Conservation (phyloP, 2,797 vertebrate genomes). For the Serranus cabrilla region DNA sequence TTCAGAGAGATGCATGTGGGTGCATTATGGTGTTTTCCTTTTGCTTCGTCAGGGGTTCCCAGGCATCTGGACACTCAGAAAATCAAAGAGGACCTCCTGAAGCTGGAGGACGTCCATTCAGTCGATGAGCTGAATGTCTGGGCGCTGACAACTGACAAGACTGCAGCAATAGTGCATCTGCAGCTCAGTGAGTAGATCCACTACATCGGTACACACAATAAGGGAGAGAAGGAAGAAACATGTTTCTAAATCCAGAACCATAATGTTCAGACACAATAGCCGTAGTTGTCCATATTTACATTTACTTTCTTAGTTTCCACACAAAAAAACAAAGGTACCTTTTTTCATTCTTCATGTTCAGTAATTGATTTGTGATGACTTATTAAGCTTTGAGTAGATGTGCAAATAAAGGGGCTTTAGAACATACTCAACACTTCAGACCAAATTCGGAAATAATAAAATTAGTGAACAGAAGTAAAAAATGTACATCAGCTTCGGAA, state of each 20-base stretch:
- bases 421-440: background rate
- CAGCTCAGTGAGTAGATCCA: constrained; percentile 89
- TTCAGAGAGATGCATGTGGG: background rate
- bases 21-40: background rate
- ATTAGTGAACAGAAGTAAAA: background rate
- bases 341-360: background rate
- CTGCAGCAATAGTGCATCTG: constrained; percentile 92
- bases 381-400: background rate
- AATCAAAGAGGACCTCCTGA: constrained; percentile 93
- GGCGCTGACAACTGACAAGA: constrained; percentile 95
- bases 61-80: constrained; percentile 90
- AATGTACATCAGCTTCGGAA: background rate
- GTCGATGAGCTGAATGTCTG: constrained; percentile 96
- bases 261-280: background rate
- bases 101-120: constrained; percentile 94
- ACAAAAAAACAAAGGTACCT: background rate
- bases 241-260: background rate
- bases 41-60: constrained; percentile 88
- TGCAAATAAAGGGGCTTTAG: background rate
- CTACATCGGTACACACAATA: background rate
- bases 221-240: too few species aligned
- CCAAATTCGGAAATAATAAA: background rate
- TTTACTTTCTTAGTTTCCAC: background rate
- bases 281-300: background rate
- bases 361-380: background rate